Percentiles rank a stretch among this genome's conserved stretches.
phyloP scores from a whole-genome alignment of 2,888 invertebrate genomes.

The Phoenoteleia sp. region DNA sequence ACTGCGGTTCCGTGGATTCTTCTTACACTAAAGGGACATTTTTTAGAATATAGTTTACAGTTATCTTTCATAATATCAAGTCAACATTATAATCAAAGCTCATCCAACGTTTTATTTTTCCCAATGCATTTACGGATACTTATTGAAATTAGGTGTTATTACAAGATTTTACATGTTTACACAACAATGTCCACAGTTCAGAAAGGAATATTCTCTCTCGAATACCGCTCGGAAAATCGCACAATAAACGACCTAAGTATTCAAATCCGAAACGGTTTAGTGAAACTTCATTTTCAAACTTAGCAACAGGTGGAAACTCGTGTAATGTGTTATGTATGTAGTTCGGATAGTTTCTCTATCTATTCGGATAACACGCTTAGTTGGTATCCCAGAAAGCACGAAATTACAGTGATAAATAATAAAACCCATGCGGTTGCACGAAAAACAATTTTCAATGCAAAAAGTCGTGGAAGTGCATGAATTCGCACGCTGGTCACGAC shows the following conservation, averaged over 20 bases:
- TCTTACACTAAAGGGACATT: too few species aligned
- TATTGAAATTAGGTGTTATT: too few species aligned
- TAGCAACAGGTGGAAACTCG: constrained; percentile 57
- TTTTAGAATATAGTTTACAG: too few species aligned
- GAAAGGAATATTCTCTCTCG: background rate
- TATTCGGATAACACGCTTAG: background rate
- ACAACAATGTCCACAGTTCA: too few species aligned
- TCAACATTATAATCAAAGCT: too few species aligned
- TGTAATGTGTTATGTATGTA: constrained; percentile 43
- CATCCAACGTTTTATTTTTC: too few species aligned
- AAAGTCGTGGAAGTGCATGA: background rate
- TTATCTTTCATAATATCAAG: too few species aligned
- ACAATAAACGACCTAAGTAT: background rate
- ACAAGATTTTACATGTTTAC: too few species aligned
- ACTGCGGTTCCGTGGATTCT: too few species aligned
- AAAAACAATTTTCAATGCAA: background rate
- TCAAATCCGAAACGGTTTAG: constrained; percentile 18
- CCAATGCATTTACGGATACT: too few species aligned
- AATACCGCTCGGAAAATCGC: background rate
- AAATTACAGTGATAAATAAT: constrained; percentile 16
- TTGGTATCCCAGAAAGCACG: background rate
- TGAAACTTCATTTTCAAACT: constrained; percentile 45
- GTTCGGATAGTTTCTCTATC: background rate
- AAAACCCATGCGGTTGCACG: background rate
- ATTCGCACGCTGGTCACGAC: background rate